Evolutionary conservation across 2,797 vertebrate genomes (phyloP).

Genomic region (Spheniscus humboldti): DNA sequence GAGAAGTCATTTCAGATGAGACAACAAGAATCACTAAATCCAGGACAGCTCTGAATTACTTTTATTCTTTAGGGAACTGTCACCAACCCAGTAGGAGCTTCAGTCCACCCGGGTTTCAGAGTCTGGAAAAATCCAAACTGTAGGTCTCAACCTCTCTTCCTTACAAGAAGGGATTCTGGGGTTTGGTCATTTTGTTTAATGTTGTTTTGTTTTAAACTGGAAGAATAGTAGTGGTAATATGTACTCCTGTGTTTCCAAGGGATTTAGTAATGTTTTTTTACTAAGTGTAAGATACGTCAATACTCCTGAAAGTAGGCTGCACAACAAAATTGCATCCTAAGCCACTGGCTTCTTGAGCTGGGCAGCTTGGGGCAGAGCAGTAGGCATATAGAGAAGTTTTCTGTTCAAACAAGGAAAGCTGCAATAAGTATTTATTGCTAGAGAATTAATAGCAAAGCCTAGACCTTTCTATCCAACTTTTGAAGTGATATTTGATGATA

Average conservation of each 20-base stretch:
- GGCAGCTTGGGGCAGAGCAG: background rate
- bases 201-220: background rate
- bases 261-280: background rate
- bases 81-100: background rate
- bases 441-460: background rate
- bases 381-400: background rate
- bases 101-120: background rate
- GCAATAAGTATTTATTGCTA: background rate
- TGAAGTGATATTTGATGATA: background rate
- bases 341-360: background rate
- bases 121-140: background rate
- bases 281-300: background rate
- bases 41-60: background rate
- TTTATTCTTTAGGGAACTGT: background rate
- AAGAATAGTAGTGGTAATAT: background rate
- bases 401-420: background rate
- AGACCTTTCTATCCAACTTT: background rate
- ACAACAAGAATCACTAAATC: background rate
- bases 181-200: background rate
- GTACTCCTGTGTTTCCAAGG: background rate
- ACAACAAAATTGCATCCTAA: background rate
- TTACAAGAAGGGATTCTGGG: background rate
- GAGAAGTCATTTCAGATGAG: background rate
- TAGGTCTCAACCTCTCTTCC: background rate
- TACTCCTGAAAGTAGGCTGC: background rate